These are phyloP conservation scores for Neotragus moschatus DNA, from an alignment of 2,113 vertebrate species.

Conservation along the genomic window DNA sequence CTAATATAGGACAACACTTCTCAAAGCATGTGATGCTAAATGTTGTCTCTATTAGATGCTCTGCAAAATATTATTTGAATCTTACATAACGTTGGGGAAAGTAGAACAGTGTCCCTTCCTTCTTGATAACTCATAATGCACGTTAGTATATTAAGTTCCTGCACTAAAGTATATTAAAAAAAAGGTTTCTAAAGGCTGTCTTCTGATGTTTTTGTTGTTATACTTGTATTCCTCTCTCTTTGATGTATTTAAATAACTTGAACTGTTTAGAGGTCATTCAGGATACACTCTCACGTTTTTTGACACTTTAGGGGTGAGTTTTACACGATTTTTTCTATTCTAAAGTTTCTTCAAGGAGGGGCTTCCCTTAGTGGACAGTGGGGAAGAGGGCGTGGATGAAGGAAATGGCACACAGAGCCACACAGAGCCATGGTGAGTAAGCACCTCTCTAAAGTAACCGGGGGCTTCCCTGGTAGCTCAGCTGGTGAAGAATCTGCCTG, in stretches of 20 bases:
- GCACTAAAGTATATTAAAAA: background rate
- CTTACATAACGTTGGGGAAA: background rate
- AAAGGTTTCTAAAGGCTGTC: background rate
- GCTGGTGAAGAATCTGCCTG: background rate
- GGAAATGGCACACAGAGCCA: too few species aligned
- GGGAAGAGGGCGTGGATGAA: background rate
- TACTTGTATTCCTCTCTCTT: background rate
- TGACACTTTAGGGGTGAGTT: background rate
- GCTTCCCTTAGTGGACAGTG: accelerated
- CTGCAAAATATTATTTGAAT: background rate
- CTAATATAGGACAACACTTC: background rate
- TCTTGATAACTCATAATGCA: background rate
- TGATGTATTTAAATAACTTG: background rate
- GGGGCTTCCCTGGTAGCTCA: background rate
- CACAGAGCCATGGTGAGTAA: accelerated
- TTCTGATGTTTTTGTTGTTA: background rate
- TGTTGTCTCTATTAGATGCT: background rate
- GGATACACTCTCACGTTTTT: background rate
- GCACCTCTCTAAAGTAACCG: background rate
- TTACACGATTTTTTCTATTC: background rate
- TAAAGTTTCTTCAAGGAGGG: background rate
- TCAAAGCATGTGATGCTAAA: background rate
- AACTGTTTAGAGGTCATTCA: background rate
- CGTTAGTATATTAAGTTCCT: background rate
- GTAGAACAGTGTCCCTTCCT: background rate